Conservation (phyloP, 37 sponge, comb jelly and placozoan species). For the Ephydatia muelleri region DNA sequence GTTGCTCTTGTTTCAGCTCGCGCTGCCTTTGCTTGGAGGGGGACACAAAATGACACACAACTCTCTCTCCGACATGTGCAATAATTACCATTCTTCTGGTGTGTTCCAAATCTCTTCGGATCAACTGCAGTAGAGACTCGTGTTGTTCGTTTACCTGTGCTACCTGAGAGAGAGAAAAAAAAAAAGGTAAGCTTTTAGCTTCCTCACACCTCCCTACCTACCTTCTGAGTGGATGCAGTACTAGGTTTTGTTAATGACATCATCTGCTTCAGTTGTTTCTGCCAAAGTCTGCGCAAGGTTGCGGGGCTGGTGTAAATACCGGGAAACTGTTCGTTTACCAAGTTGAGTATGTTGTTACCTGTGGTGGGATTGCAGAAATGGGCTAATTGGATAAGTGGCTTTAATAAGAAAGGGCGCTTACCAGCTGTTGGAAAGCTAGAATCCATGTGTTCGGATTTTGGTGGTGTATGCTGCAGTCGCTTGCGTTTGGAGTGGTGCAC, state of each 20-base stretch:
- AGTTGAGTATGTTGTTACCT: constrained; percentile 45
- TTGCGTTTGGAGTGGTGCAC: background rate
- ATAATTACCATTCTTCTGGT: constrained; percentile 47
- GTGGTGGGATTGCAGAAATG: background rate
- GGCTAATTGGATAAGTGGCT: background rate
- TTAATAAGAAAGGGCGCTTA: background rate
- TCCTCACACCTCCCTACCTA: background rate
- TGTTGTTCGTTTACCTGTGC: constrained; percentile 49
- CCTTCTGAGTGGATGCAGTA: constrained; percentile 20
- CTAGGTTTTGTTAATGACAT: constrained; percentile 48
- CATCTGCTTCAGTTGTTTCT: constrained; percentile 76
- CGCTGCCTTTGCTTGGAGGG: constrained; percentile 14
- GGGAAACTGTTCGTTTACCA: constrained; percentile 59
- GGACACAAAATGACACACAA: background rate
- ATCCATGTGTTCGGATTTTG: background rate
- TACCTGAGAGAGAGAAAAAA: constrained; percentile 5
- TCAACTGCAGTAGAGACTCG: constrained; percentile 40
- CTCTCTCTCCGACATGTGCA: background rate
- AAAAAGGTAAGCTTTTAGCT: background rate
- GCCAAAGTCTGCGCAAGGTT: constrained; percentile 60
- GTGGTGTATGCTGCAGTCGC: background rate
- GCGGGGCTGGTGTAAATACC: constrained; percentile 52
- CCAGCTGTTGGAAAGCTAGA: background rate
- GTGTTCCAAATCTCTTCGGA: constrained; percentile 67
- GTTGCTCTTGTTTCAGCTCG: constrained; percentile 8